These are phyloP conservation scores for Morone chrysops DNA, from an alignment of 2,113 vertebrate species.

Conservation along the genomic window DNA sequence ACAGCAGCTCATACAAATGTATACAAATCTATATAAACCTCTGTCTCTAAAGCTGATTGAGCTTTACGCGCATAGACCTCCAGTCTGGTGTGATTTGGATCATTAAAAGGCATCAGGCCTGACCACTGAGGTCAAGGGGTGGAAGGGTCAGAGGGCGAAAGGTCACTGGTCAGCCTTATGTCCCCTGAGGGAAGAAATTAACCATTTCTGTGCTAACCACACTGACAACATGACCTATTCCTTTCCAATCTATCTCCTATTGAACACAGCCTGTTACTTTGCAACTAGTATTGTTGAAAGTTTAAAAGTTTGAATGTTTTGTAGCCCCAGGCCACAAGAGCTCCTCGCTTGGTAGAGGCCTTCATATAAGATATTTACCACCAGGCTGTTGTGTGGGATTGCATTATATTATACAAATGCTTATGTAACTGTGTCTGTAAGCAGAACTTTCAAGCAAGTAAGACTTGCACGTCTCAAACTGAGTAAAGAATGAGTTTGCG, in stretches of 20 bases:
- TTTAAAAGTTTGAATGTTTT: slow-evolving; percentile 15
- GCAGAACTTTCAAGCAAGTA: slow-evolving; percentile 7
- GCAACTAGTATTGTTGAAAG: neutral
- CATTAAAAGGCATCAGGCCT: neutral
- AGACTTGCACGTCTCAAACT: neutral
- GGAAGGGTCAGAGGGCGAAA: neutral
- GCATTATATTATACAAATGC: neutral
- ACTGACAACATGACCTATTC: neutral
- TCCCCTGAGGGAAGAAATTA: slow-evolving; percentile 25
- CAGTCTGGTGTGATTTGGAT: neutral
- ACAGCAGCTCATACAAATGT: slow-evolving; percentile 9
- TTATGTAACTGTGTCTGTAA: slow-evolving; percentile 12
- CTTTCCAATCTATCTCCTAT: neutral
- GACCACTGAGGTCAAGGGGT: slow-evolving; percentile 9
- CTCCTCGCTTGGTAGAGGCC: neutral
- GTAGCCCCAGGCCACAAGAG: neutral
- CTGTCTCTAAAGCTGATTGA: neutral
- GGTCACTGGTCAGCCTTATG: slow-evolving; percentile 27
- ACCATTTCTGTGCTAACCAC: slow-evolving; percentile 13
- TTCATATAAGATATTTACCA: slow-evolving; percentile 8
- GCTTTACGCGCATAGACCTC: neutral
- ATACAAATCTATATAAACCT: slow-evolving; percentile 9
- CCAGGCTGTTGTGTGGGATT: neutral
- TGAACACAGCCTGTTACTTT: neutral
- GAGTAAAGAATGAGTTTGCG: neutral